Evolutionary conservation across 2,797 vertebrate species (phyloP), one percentile per base, ranked within the genome.

Genomic region (Aselliscus stoliczkanus): DNA sequence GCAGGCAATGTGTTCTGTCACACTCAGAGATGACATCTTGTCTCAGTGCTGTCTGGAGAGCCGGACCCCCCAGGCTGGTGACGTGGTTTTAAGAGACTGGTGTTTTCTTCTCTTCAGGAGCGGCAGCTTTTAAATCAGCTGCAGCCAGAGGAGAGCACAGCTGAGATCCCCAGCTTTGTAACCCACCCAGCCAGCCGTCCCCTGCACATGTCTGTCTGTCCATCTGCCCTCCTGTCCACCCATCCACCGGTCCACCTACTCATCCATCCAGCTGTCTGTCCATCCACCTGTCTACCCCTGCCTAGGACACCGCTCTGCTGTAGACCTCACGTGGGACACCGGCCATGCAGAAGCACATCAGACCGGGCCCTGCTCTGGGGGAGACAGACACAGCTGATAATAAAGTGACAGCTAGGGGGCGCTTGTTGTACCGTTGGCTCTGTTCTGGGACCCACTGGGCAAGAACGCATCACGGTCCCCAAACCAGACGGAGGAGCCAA

Each of bases 1-100:
- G 11, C 23, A 17, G 17, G 9, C 0, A 2, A 64, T 0, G 0
- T 1, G 47, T 17, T 7, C 50, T 14, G 0, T 0, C 47, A 0
- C 2, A 0, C 56, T 27, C 7, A 1, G 27, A n/a, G 52, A 11
- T 34, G 72, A 58, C 64, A 4, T 60, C 70, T 83, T 54, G 34
- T 54, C 72, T 25, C 44, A 2, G 60, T 0, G 8, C 20, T 6
- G 10, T 56, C 60, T n/a, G 84, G 27, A 1, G 64, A 58, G 37
- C 29, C 3, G 1, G 52, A 50, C 47, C 14, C 47, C 14, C 13
- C 47, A 50, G 47, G 47, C 47, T 50, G 47, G 47, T 50, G 47
- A 50, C 15, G 47, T 14, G 4, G 8, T 9, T 47, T 12, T 23
- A 1, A 6, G 56, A 37, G 29, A 23, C 10, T 0, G 4, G 18